Conservation (phyloP, 2,797 vertebrate genomes). For the Sardinella longiceps region DNA sequence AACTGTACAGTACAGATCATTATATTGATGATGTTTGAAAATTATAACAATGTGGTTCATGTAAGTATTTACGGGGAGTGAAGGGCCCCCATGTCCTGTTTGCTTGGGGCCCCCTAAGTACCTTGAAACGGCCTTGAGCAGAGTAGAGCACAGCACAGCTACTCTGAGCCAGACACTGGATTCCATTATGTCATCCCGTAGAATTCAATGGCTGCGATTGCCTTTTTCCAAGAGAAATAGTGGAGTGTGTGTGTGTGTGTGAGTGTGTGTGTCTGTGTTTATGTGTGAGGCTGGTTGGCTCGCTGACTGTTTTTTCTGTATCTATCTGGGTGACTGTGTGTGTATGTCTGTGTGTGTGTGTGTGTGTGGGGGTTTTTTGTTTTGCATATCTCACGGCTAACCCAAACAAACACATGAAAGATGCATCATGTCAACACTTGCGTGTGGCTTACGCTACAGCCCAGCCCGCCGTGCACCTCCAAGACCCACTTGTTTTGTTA, state of each 20-base stretch:
- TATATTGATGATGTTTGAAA: no score
- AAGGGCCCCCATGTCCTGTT: no score
- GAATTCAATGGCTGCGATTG: background rate
- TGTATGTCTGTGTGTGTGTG: background rate
- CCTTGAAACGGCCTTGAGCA: no score
- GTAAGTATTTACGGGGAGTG: no score
- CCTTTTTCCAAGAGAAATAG: conserved; percentile 15
- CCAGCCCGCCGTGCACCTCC: background rate
- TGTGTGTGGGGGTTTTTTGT: background rate
- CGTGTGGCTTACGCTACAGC: background rate
- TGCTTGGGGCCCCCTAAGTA: no score
- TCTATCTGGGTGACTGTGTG: background rate
- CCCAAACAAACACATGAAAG: background rate
- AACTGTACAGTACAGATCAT: no score
- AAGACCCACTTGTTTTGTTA: background rate
- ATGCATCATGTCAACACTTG: background rate
- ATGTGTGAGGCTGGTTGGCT: background rate
- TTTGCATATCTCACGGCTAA: conserved; percentile 3
- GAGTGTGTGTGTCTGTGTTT: background rate
- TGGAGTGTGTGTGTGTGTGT: background rate
- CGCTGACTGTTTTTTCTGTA: conserved; percentile 1
- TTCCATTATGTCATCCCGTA: conserved; percentile 20
- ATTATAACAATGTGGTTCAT: no score
- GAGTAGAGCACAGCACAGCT: no score
- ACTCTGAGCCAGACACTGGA: background rate